Conservation (phyloP, 2,888 invertebrate species). For the Lagria hirta region DNA sequence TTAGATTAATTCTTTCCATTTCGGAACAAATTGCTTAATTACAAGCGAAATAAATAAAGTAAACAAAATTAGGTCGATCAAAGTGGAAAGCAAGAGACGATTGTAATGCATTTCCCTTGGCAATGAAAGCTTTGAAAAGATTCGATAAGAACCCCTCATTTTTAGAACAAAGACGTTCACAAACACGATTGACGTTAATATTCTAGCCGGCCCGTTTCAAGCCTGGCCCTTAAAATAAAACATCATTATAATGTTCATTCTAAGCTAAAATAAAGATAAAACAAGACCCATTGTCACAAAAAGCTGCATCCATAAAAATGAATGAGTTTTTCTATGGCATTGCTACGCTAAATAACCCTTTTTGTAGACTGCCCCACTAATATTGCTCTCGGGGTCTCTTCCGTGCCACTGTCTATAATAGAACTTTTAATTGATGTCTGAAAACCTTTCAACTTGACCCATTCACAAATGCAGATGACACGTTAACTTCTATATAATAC, state of each 20-base stretch:
- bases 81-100: constrained; percentile 34
- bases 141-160: constrained; percentile 50
- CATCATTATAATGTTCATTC: constrained; percentile 51
- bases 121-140: constrained; percentile 50
- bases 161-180: constrained; percentile 51
- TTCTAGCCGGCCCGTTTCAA: constrained; percentile 43
- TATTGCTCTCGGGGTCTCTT: constrained; percentile 12
- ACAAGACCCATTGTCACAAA: constrained; percentile 42
- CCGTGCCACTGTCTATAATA: too few relatives aligned
- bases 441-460: constrained; percentile 6
- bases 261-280: constrained; percentile 50
- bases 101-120: constrained; percentile 39
- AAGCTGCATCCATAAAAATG: constrained; percentile 47
- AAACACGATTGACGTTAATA: constrained; percentile 51
- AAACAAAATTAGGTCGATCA: constrained; percentile 40
- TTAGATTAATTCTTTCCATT: too few relatives aligned
- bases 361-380: constrained; percentile 17
- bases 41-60: constrained; percentile 44
- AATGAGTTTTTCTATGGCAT: constrained; percentile 42
- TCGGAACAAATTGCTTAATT: constrained; percentile 48
- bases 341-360: constrained; percentile 27
- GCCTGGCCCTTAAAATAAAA: constrained; percentile 45
- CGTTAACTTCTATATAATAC: too few relatives aligned
- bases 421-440: constrained; percentile 14
- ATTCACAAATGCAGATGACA: constrained; percentile 7